Evolutionary conservation across 2,113 vertebrate species (phyloP), one percentile per base, ranked within the genome.

Genomic region (Conger conger): DNA sequence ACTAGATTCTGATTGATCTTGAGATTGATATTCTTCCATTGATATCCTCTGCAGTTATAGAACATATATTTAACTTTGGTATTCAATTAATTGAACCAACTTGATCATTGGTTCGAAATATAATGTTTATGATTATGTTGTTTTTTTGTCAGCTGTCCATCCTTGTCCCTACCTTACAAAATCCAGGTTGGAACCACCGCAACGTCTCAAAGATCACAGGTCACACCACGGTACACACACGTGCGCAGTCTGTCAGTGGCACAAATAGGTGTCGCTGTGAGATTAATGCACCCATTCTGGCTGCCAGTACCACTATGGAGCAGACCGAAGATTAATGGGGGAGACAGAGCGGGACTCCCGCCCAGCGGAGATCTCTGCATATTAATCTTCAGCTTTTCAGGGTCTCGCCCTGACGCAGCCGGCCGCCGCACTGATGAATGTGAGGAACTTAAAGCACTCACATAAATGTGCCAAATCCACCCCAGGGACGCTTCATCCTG

Each of bases 341-440:
- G 16, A 82, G 86, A 83, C 86, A 80, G 82, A 88, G 89, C 87
- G 83, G 89, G 81, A 80, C 79, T 77, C 78, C 86, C 53, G 79
- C 87, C 86, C 88, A 86, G 90, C 90, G 89, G 88, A 76, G 85
- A 86, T 84, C 88, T 37, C 83, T 84, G 89, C 90, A 89, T 87
- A 93, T 92, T 91, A 88, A 93, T 93, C 91, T 90, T 85, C 88
- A 90, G 90, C 91, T 89, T 88, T 83, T 81, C 80, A 36, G 42
- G 80, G 81, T 63, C 81, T 60, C 45, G 87, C 87, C 76, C 86
- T 78, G 86, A 88, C 88, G 88, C 83, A 77, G 84, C 86, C 90
- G 81, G 86, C 82, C 83, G 73, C 20, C 1, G 82, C 82, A 89
- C 82, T 92, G 93, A 94, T 93, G 90, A 94, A 94, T 94, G 90